Evolutionary conservation across 2,797 vertebrate species (phyloP).

Genomic region (Lacerta agilis): DNA sequence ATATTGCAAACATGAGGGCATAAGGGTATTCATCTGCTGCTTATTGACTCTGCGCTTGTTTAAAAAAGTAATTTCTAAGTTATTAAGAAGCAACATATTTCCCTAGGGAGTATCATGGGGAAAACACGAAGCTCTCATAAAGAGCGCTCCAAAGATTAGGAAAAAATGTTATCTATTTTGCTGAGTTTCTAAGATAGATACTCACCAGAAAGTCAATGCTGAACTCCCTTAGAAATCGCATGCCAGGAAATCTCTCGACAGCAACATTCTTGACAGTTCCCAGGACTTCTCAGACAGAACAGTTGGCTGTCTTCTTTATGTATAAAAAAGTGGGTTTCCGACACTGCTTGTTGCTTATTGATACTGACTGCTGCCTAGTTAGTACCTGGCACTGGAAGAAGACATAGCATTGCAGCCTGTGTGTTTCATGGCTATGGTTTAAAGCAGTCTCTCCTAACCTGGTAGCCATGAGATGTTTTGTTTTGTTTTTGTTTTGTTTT

Average conservation of each 20-base stretch:
- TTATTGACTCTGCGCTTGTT: slow-evolving; percentile 15
- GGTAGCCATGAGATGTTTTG: not conserved
- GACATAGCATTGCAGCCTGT: not conserved
- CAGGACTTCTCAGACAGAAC: slow-evolving; percentile 35
- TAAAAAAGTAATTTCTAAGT: slow-evolving; percentile 28
- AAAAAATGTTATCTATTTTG: slow-evolving; percentile 39
- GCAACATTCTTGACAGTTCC: slow-evolving; percentile 22
- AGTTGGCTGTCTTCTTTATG: not conserved
- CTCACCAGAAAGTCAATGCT: slow-evolving; percentile 46
- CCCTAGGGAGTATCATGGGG: slow-evolving; percentile 26
- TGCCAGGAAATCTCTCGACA: slow-evolving; percentile 34
- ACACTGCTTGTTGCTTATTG: slow-evolving; percentile 27
- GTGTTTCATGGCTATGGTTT: not conserved
- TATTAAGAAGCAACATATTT: slow-evolving; percentile 19
- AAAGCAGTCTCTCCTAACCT: not conserved
- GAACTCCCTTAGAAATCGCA: slow-evolving; percentile 23
- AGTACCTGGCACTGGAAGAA: slow-evolving; percentile 23
- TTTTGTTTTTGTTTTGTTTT: too few relatives aligned
- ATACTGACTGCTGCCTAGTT: slow-evolving; percentile 21
- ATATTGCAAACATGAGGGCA: slow-evolving; percentile 9
- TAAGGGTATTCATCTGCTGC: not conserved
- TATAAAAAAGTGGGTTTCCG: not conserved
- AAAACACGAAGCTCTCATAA: slow-evolving; percentile 49
- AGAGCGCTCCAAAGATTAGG: slow-evolving; percentile 29
- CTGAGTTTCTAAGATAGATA: slow-evolving; percentile 26